These are phyloP conservation scores for Dendroctonus valens DNA, from an alignment of 1,140 invertebrate genomes.

Conservation along the genomic window DNA sequence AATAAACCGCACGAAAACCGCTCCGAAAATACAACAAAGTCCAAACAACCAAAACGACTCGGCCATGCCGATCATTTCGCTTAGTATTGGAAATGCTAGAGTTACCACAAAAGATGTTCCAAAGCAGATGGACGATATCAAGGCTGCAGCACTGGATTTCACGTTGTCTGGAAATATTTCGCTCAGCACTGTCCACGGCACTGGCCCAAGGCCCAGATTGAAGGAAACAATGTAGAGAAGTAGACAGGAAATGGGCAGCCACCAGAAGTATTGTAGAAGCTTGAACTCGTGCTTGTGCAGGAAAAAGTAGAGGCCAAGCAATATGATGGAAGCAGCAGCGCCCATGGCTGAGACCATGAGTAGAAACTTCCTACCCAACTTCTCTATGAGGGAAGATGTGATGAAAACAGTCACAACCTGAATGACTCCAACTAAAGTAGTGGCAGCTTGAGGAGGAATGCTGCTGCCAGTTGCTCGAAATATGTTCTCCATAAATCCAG, in stretches of 20 bases:
- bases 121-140: slow-evolving; percentile 77
- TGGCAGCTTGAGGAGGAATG: slow-evolving; percentile 56
- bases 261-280: slow-evolving; percentile 38
- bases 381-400: slow-evolving; percentile 74
- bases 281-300: slow-evolving; percentile 37
- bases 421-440: slow-evolving; percentile 76
- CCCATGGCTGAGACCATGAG: slow-evolving; percentile 67
- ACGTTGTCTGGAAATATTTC: slow-evolving; percentile 78
- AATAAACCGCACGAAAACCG: slow-evolving; percentile 59
- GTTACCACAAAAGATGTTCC: slow-evolving; percentile 76
- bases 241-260: slow-evolving; percentile 43
- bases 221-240: slow-evolving; percentile 42
- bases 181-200: slow-evolving; percentile 81
- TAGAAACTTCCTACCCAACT: slow-evolving; percentile 67
- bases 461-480: slow-evolving; percentile 64
- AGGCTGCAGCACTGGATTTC: slow-evolving; percentile 69
- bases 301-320: slow-evolving; percentile 44
- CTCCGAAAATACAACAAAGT: slow-evolving; percentile 49
- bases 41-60: slow-evolving; percentile 79
- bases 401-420: slow-evolving; percentile 72
- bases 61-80: slow-evolving; percentile 61
- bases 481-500: slow-evolving; percentile 76
- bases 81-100: slow-evolving; percentile 65
- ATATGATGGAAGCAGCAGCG: slow-evolving; percentile 49
- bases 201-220: slow-evolving; percentile 67